phyloP scores from a whole-genome alignment of 2,113 vertebrate species.

The Zosterops borbonicus region DNA sequence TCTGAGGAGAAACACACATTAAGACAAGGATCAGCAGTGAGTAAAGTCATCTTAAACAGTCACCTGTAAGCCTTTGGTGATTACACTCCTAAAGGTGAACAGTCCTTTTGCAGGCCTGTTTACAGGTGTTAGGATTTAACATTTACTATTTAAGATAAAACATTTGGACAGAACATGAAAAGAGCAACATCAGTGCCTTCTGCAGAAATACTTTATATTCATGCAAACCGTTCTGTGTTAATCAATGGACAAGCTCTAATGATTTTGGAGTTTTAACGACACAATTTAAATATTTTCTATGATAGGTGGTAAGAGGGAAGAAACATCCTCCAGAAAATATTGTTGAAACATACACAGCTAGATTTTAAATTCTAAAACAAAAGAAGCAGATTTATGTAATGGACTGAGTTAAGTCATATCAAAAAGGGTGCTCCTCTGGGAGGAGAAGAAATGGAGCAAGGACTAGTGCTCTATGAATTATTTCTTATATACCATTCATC shows the following conservation, averaged over 20 bases:
- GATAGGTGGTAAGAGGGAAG: background rate
- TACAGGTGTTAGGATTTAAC: background rate
- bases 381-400: background rate
- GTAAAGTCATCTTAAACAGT: background rate
- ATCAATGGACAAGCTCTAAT: background rate
- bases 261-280: background rate
- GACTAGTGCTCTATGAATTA: background rate
- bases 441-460: background rate
- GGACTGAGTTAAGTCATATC: background rate
- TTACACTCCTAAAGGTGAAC: background rate
- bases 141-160: background rate
- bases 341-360: background rate
- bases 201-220: background rate
- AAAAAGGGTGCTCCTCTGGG: background rate
- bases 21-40: background rate
- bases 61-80: background rate
- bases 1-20: constrained; percentile 62
- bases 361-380: background rate
- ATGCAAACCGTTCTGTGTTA: background rate
- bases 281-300: background rate
- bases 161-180: background rate
- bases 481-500: background rate
- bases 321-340: background rate
- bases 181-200: background rate
- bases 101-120: background rate